These are phyloP conservation scores for Crotalus viridis DNA, from an alignment of 2,113 vertebrate genomes.

Conservation along the genomic window DNA sequence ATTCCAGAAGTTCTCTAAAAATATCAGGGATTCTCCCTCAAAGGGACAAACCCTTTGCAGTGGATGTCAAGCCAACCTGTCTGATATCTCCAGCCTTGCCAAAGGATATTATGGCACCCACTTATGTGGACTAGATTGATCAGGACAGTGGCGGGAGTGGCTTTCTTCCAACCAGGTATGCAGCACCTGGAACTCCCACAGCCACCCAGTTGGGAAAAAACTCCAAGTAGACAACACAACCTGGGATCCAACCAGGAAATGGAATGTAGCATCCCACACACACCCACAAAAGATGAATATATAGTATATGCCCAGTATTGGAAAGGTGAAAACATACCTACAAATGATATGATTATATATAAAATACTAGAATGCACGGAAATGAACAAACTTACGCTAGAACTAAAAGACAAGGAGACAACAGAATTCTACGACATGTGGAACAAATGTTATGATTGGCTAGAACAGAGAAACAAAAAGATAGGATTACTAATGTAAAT, in stretches of 20 bases:
- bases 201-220: neutral
- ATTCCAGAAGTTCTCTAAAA: neutral
- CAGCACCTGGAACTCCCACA: neutral
- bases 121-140: neutral
- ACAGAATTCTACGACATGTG: no score
- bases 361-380: no score
- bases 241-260: neutral
- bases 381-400: no score
- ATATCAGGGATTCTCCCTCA: neutral
- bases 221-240: neutral
- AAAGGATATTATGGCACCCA: neutral
- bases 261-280: neutral
- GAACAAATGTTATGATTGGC: no score
- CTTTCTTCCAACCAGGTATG: neutral
- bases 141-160: neutral
- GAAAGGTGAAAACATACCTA: no score
- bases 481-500: no score
- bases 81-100: neutral
- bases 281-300: no score
- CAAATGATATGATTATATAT: no score
- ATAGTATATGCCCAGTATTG: no score
- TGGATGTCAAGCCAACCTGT: neutral
- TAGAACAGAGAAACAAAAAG: no score
- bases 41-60: neutral
- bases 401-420: no score